Percentiles rank a stretch among this genome's conserved stretches.
Evolutionary conservation across 1,140 invertebrate genomes (phyloP).

Genomic region (Lysiphlebus fabarum): DNA sequence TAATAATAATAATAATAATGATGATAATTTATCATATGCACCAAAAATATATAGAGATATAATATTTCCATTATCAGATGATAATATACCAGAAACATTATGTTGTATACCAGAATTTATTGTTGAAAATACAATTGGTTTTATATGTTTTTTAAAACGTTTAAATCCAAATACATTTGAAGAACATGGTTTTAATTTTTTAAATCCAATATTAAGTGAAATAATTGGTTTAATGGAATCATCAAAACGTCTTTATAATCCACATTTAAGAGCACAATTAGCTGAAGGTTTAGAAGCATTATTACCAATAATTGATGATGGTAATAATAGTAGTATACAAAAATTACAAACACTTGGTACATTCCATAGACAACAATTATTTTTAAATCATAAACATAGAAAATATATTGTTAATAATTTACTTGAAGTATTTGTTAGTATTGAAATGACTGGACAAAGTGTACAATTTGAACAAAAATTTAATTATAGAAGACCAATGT

Average conservation of each 20-base stretch:
- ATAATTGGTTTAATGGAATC: conserved; percentile 67
- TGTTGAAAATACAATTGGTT: conserved; percentile 82
- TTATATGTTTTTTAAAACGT: conserved; percentile 70
- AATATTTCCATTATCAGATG: conserved; percentile 63
- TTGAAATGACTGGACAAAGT: conserved; percentile 94
- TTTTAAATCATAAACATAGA: conserved; percentile 72
- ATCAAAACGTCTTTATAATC: conserved; percentile 79
- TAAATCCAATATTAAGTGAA: conserved; percentile 74
- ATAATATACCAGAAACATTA: conserved; percentile 61
- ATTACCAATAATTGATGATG: conserved; percentile 63
- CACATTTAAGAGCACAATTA: conserved; percentile 84
- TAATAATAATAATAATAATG: conserved; percentile 43
- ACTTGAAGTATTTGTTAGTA: conserved; percentile 81
- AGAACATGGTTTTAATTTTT: conserved; percentile 58
- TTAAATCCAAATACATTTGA: conserved; percentile 63
- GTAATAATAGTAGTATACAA: conserved; percentile 48
- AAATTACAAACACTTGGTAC: conserved; percentile 57
- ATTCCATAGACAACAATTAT: conserved; percentile 72
- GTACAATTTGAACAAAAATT: conserved; percentile 97
- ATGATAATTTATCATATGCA: conserved; percentile 51
- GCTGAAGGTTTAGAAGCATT: conserved; percentile 86
- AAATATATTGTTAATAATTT: conserved; percentile 53
- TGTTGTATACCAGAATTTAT: conserved; percentile 86
- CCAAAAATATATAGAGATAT: conserved; percentile 58
- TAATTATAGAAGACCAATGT: conserved; percentile 94